phyloP scores from a whole-genome alignment of 2,113 vertebrate species.

The Baryphthengus martii region DNA sequence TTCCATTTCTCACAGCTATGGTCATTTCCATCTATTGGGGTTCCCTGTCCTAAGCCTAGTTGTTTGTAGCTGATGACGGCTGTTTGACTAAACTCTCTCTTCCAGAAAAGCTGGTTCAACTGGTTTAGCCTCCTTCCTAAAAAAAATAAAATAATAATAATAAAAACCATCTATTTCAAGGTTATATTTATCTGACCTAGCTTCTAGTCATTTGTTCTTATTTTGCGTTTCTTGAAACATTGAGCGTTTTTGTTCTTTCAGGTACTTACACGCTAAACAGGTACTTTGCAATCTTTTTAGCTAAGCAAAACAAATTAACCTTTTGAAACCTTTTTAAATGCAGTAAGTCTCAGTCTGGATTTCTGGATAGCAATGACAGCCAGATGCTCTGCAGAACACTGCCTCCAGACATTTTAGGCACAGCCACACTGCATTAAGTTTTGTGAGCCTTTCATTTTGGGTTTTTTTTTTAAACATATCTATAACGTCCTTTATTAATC shows the following conservation, averaged over 20 bases:
- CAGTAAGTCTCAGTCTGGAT: not conserved
- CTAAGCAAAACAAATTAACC: slow-evolving; percentile 25
- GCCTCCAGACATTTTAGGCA: not conserved
- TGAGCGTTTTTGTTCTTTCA: not conserved
- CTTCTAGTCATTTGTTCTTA: not conserved
- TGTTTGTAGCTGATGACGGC: not conserved
- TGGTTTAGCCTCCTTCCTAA: not conserved
- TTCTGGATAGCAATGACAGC: not conserved
- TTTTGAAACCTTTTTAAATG: slow-evolving; percentile 24
- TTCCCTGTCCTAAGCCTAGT: not conserved
- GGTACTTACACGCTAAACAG: not conserved
- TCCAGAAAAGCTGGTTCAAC: not conserved
- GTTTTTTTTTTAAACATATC: not conserved
- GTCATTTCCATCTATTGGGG: not conserved
- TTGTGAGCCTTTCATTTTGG: not conserved
- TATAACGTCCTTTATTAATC: not conserved
- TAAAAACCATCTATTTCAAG: not conserved
- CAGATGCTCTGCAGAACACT: slow-evolving; percentile 3
- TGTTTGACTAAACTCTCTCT: not conserved
- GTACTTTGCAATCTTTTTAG: not conserved
- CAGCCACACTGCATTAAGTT: not conserved
- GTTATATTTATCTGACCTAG: not conserved
- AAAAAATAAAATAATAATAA: not conserved
- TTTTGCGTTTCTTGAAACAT: not conserved
- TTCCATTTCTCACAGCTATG: not conserved